Evolutionary conservation across 1,140 invertebrate species (phyloP), one percentile per base, ranked within the genome.

Genomic region (Caenorhabditis briggsae): DNA sequence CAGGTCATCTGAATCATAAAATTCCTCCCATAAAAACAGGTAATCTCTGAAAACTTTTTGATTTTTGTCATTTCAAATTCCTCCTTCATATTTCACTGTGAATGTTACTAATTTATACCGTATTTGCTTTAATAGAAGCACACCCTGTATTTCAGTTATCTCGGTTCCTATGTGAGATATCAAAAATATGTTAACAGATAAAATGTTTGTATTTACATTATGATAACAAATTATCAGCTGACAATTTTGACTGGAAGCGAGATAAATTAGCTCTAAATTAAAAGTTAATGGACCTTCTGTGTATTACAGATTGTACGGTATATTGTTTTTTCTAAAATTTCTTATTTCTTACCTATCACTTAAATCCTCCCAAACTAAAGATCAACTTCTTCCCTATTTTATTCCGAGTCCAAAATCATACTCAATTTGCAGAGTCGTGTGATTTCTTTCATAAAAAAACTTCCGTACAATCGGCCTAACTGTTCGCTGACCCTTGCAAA

Each of bases 401-500:
- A 53, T 53, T 53, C 50, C 64, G 64, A 70, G 64, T 70, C 25
- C 70, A 78, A 78, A 50, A 78, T 78, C 16, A 46, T 53, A 5
- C 46, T 43, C 8, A 23, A 11, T 78, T 78, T 78, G 43, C 46
- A 48, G 70, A 33, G 33, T 33, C 70, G n/a, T n/a, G 70, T 78
- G 70, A 78, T 78, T 20, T 23, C 33, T 23, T 53, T 41, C 46
- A n/a, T 53, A 11, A n/a, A 70, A 43, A 14, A 14, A 46, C 70
- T 23, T 50, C 70, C 70, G 46, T n/a, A 78, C 50, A 78, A 78
- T 78, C 70, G 70, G 70, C 70, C 46, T 78, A 78, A 18, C 46
- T 78, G 46, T 50, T 50, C 70, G 70, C 46, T 78, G 70, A 78
- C 70, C 70, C 70, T 50, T 50, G 46, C 70, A 78, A 53, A 78